Evolutionary conservation across 2,113 vertebrate species (phyloP).

Genomic region (Willisornis vidua): DNA sequence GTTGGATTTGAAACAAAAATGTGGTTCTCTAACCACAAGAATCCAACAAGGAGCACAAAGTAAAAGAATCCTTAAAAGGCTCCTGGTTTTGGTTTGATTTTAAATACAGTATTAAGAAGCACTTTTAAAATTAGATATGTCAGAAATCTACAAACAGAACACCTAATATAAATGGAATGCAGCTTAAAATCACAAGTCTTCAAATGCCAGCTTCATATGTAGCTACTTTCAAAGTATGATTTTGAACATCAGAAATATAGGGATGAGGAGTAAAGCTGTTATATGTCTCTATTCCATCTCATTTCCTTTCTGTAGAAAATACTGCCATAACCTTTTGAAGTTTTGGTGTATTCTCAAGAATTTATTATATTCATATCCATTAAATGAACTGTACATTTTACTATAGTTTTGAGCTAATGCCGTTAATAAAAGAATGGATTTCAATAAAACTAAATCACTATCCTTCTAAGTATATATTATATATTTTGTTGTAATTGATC

Average conservation of each 20-base stretch:
- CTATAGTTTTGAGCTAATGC: not conserved
- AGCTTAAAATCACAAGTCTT: not conserved
- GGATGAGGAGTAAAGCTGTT: not conserved
- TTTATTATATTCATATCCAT: not conserved
- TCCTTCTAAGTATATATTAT: not conserved
- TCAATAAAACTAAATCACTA: not conserved
- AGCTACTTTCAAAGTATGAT: not conserved
- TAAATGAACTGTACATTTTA: not conserved
- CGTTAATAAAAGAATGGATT: not conserved
- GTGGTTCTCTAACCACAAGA: conserved; percentile 44
- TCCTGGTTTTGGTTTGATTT: conserved; percentile 17
- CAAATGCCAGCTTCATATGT: not conserved
- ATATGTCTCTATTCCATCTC: not conserved
- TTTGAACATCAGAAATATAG: not conserved
- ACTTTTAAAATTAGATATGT: not conserved
- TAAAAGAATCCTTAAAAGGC: conserved; percentile 47
- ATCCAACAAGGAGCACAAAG: conserved; percentile 31
- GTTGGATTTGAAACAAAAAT: conserved; percentile 57
- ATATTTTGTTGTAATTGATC: not conserved
- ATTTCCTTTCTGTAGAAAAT: not conserved
- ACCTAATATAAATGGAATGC: not conserved
- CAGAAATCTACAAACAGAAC: not conserved
- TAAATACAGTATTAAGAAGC: conserved; percentile 13
- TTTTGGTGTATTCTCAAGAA: not conserved
- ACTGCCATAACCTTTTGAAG: not conserved